Conservation (phyloP, 1,140 invertebrate genomes). For the Armadillidium nasatum region DNA sequence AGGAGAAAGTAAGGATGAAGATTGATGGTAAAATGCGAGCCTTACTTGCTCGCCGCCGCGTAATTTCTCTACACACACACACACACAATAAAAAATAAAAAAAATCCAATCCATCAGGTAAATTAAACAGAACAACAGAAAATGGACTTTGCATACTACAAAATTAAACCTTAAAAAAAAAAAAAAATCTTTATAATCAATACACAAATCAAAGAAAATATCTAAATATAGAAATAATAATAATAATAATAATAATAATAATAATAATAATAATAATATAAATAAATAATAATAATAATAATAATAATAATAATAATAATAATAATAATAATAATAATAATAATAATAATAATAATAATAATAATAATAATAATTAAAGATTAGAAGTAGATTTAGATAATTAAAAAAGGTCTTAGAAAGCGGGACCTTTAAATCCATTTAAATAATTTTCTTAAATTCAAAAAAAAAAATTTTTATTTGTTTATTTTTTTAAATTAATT, state of each 20-base stretch:
- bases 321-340: not conserved
- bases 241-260: not conserved
- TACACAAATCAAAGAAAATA: too few species aligned
- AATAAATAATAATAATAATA: not conserved
- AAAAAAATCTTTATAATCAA: too few species aligned
- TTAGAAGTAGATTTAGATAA: too few species aligned
- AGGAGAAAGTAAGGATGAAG: not conserved
- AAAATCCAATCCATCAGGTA: not conserved
- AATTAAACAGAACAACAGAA: not conserved
- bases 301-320: conserved; percentile 6
- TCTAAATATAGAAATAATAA: too few species aligned
- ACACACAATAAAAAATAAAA: not conserved
- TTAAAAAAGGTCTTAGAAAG: too few species aligned
- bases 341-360: not conserved
- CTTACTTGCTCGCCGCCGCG: not conserved
- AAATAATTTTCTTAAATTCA: too few species aligned
- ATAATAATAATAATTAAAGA: not conserved
- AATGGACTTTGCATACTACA: not conserved
- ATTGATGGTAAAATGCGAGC: not conserved
- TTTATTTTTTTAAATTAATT: too few species aligned
- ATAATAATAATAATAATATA: not conserved
- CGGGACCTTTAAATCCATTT: too few species aligned
- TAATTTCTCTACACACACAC: too few species aligned
- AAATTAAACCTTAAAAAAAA: too few species aligned
- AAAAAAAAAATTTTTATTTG: too few species aligned